These are phyloP conservation scores for Drosophila austrosaltans DNA, from an alignment of 2,888 invertebrate species.

Conservation along the genomic window DNA sequence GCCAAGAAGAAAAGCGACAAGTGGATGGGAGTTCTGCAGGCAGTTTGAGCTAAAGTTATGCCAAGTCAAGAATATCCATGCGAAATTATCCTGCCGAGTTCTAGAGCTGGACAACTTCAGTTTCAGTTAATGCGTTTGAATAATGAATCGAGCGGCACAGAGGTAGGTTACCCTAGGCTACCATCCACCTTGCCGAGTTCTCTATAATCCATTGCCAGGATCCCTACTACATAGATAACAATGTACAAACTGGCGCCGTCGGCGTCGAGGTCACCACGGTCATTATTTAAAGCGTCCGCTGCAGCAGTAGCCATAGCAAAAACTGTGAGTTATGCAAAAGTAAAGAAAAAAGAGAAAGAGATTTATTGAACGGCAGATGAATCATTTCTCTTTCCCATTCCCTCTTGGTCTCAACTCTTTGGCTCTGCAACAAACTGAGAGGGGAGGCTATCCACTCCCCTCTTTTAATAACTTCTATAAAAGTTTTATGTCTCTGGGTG, in stretches of 20 bases:
- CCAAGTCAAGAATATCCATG: constrained; percentile 75
- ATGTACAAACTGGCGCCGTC: constrained; percentile 71
- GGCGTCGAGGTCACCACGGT: constrained; percentile 52
- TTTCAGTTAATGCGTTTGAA: constrained; percentile 73
- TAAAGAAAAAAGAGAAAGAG: constrained; percentile 42
- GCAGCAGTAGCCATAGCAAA: constrained; percentile 45
- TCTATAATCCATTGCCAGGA: constrained; percentile 17
- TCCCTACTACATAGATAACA: constrained; percentile 66
- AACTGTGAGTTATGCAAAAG: constrained; percentile 20
- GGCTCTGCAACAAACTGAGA: constrained; percentile 44
- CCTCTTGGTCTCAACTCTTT: constrained; percentile 42
- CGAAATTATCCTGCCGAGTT: constrained; percentile 51
- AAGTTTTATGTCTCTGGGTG: constrained; percentile 73
- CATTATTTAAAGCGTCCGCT: constrained; percentile 67
- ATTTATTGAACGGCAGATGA: constrained; percentile 77
- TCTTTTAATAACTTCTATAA: constrained; percentile 78
- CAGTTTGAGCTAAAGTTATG: constrained; percentile 64
- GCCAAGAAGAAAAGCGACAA: constrained; percentile 9
- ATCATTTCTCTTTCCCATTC: constrained; percentile 46
- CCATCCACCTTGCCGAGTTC: constrained; percentile 53
- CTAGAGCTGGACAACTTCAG: constrained; percentile 51
- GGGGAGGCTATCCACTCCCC: background rate
- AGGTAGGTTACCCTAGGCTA: constrained; percentile 4
- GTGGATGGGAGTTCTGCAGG: constrained; percentile 22
- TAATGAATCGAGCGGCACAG: constrained; percentile 57